phyloP scores from a whole-genome alignment of 2,113 vertebrate genomes.

The Crotalus viridis region DNA sequence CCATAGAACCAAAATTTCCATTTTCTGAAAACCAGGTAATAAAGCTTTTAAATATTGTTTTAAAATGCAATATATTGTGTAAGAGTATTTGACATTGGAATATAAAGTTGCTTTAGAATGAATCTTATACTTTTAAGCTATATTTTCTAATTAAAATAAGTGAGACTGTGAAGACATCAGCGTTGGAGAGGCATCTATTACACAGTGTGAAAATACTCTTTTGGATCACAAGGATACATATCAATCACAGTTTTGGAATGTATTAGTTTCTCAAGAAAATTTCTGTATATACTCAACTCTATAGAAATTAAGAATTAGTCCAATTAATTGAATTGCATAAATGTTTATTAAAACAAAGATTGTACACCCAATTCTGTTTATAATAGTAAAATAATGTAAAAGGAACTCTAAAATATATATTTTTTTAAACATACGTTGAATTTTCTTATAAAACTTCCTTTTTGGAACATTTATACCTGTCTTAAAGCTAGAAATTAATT shows the following conservation, averaged over 20 bases:
- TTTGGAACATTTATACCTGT: background rate
- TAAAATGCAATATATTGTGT: background rate
- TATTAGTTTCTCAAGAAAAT: background rate
- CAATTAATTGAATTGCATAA: background rate
- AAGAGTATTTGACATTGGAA: background rate
- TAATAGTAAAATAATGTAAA: background rate
- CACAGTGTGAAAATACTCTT: background rate
- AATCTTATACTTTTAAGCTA: background rate
- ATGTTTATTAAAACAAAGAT: background rate
- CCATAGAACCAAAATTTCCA: conserved; percentile 96
- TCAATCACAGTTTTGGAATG: background rate
- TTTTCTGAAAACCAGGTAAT: conserved; percentile 97
- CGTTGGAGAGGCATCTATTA: background rate
- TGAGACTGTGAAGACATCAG: background rate
- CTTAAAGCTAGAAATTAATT: conserved; percentile 46
- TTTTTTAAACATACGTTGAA: background rate
- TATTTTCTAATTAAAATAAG: background rate
- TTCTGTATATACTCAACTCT: background rate
- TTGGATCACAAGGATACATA: background rate
- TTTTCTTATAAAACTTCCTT: background rate
- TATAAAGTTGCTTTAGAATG: background rate
- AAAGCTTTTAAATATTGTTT: background rate
- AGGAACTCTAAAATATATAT: background rate
- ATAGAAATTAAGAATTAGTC: background rate
- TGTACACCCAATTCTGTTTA: background rate